Percentiles rank a stretch among this genome's conserved stretches.
These are phyloP conservation scores for Amblyornis subalaris DNA, from an alignment of 2,113 vertebrate genomes.

Conservation along the genomic window DNA sequence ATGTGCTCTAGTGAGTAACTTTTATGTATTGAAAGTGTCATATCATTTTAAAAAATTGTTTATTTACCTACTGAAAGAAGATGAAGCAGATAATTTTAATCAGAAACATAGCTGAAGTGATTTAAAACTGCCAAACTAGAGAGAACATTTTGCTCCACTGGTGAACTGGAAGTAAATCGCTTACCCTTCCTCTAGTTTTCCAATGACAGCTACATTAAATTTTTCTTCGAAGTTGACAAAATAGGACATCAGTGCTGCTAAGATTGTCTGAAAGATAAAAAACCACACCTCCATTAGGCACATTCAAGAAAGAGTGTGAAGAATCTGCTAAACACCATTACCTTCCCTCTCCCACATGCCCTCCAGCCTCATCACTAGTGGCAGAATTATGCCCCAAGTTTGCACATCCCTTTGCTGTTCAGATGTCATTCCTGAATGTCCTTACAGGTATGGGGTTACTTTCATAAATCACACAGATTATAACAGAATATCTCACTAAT, in stretches of 20 bases:
- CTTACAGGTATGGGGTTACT: not conserved
- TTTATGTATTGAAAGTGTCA: not conserved
- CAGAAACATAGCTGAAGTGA: not conserved
- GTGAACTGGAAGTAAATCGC: constrained; percentile 23
- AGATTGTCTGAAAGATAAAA: constrained; percentile 82
- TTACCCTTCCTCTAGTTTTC: constrained; percentile 85
- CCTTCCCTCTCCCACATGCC: not conserved
- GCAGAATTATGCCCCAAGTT: not conserved
- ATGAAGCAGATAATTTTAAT: not conserved
- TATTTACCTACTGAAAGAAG: not conserved
- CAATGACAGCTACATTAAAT: constrained; percentile 78
- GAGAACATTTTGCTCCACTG: not conserved
- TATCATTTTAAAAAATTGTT: not conserved
- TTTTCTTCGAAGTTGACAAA: constrained; percentile 76
- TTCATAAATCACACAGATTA: not conserved
- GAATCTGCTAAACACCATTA: not conserved
- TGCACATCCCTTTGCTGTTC: not conserved
- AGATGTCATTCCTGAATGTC: not conserved
- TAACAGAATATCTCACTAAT: not conserved
- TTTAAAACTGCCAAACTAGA: not conserved
- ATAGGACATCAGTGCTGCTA: constrained; percentile 87
- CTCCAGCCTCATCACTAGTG: not conserved
- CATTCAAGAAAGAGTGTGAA: not conserved
- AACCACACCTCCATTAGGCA: constrained; percentile 11
- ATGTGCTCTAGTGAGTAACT: not conserved